Evolutionary conservation across 1,140 invertebrate species (phyloP).

Genomic region (Macrosteles quadrilineatus): DNA sequence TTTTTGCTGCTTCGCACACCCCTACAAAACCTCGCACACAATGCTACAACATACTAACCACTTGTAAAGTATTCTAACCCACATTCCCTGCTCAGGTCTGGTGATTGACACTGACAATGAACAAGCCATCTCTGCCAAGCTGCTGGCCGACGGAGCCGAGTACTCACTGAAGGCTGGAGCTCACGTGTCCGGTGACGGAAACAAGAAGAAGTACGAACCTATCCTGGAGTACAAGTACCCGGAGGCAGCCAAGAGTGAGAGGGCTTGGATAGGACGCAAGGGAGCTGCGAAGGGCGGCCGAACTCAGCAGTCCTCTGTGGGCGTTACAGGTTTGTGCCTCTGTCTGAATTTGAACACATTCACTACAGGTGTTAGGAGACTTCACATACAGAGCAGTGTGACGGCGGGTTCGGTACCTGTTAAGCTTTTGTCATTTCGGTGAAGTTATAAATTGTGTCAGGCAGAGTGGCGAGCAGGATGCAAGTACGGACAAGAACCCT

Average conservation of each 20-base stretch:
- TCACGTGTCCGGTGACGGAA: constrained; percentile 55
- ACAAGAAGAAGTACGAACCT: constrained; percentile 61
- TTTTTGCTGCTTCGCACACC: too few species aligned
- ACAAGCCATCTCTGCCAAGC: constrained; percentile 55
- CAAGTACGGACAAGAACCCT: too few species aligned
- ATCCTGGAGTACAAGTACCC: constrained; percentile 67
- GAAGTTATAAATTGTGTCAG: too few species aligned
- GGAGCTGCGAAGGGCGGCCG: constrained; percentile 43
- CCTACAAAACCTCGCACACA: constrained; percentile 5
- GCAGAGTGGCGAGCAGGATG: too few species aligned
- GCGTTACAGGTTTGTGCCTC: constrained; percentile 14
- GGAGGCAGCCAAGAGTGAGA: constrained; percentile 40
- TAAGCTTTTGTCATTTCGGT: too few species aligned
- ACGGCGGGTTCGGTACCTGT: too few species aligned
- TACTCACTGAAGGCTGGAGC: constrained; percentile 65
- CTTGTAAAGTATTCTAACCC: background rate
- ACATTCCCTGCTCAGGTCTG: too few species aligned
- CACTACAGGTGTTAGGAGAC: too few species aligned
- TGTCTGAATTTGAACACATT: too few species aligned
- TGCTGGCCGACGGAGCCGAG: constrained; percentile 58
- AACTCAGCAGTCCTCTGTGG: constrained; percentile 15
- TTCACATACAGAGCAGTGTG: too few species aligned
- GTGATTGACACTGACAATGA: constrained; percentile 59
- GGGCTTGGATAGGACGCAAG: constrained; percentile 47
- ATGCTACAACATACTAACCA: background rate